These are phyloP conservation scores for Poeciliopsis prolifica DNA, from an alignment of 2,113 vertebrate genomes.

Conservation along the genomic window DNA sequence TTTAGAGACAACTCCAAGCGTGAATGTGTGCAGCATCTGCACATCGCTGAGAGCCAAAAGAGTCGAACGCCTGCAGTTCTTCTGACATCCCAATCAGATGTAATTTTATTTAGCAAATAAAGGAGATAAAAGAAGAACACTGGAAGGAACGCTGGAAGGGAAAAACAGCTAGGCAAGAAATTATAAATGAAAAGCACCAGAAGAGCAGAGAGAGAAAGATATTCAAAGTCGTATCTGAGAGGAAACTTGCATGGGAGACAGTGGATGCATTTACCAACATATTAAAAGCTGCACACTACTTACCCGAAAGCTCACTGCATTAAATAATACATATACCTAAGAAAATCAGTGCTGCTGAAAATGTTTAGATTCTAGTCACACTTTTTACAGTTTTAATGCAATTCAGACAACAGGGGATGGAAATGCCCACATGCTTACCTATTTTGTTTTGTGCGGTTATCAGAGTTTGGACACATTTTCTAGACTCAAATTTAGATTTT, in stretches of 20 bases:
- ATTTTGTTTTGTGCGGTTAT: background rate
- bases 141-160: conserved; percentile 32
- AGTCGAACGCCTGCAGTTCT: conserved; percentile 35
- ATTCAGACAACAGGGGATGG: background rate
- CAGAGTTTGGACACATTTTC: too few relatives aligned
- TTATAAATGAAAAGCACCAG: conserved; percentile 10
- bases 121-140: conserved; percentile 33
- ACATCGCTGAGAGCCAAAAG: conserved; percentile 4
- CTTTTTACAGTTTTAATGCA: background rate
- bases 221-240: background rate
- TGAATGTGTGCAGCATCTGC: background rate
- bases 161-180: background rate
- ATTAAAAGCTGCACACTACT: background rate
- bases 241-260: background rate
- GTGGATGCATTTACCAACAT: background rate
- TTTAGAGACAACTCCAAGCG: conserved; percentile 14
- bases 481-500: background rate
- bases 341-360: background rate
- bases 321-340: background rate
- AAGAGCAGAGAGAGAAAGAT: background rate
- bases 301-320: background rate
- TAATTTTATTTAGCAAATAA: conserved; percentile 51
- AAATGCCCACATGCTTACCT: background rate
- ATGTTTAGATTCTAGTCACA: background rate
- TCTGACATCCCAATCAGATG: conserved; percentile 43